Percentiles rank a stretch among this genome's conserved stretches.
Conservation (phyloP, 2,113 vertebrate species). For the Conger conger region DNA sequence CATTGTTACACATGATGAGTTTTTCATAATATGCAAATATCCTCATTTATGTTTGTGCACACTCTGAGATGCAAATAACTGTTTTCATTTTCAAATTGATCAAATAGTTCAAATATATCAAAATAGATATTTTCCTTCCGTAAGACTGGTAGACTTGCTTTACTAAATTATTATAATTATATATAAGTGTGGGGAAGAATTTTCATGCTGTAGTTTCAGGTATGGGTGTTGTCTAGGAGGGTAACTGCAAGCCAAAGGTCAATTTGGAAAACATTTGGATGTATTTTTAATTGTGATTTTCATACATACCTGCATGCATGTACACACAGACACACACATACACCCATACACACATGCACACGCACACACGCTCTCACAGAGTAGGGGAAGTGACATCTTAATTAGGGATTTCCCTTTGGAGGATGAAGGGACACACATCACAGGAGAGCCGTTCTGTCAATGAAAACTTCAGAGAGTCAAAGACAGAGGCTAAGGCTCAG, state of each 20-base stretch:
- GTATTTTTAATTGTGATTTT: not conserved
- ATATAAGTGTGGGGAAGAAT: not conserved
- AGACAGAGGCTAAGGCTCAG: constrained; percentile 8
- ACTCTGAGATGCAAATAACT: too few relatives aligned
- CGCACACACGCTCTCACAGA: not conserved
- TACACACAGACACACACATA: not conserved
- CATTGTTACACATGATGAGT: too few relatives aligned
- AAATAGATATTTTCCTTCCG: not conserved
- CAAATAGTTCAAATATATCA: not conserved
- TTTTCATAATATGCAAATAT: not conserved
- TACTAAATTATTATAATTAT: not conserved
- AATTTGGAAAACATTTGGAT: not conserved
- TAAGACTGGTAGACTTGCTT: not conserved
- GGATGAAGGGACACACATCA: constrained; percentile 4
- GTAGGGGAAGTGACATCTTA: not conserved
- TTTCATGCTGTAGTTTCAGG: not conserved
- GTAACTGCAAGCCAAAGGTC: not conserved
- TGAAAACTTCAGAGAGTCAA: constrained; percentile 16
- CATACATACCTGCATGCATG: not conserved
- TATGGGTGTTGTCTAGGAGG: not conserved
- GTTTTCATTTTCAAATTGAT: not conserved
- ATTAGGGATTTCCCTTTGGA: constrained; percentile 7
- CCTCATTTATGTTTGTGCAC: not conserved
- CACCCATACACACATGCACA: not conserved
- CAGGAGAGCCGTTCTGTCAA: not conserved